Conservation (phyloP, 2,797 vertebrate genomes). For the Poecilia wingei region DNA sequence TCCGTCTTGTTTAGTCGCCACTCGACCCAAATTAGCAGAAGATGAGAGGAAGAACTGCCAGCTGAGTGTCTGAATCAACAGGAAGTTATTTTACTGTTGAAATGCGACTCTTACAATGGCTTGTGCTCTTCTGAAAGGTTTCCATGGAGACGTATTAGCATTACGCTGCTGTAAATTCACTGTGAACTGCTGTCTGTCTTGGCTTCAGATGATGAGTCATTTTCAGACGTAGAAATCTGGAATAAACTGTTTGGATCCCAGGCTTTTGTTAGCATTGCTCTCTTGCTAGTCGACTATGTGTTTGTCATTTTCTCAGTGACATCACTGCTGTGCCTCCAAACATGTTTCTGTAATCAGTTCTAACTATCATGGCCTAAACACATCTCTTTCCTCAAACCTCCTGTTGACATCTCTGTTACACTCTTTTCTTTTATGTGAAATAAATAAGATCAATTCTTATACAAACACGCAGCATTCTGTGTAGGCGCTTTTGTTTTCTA, state of each 20-base stretch:
- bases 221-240: neutral
- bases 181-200: neutral
- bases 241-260: neutral
- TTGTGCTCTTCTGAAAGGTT: neutral
- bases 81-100: neutral
- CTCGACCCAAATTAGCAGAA: neutral
- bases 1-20: neutral
- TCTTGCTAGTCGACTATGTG: neutral
- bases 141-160: neutral
- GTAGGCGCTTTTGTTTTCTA: too few relatives aligned
- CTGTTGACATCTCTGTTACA: neutral
- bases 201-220: neutral
- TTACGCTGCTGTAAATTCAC: neutral
- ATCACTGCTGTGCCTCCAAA: neutral
- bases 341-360: neutral
- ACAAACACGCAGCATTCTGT: too few relatives aligned
- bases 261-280: neutral
- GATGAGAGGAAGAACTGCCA: neutral
- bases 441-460: too few relatives aligned
- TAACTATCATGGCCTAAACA: neutral
- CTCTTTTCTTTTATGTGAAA: neutral
- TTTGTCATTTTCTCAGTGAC: neutral
- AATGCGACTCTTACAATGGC: neutral
- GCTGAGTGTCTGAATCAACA: slow-evolving; percentile 1
- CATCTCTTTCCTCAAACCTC: too few relatives aligned